Evolutionary conservation across 2,113 vertebrate species (phyloP).

Genomic region (Tyrannus savana): DNA sequence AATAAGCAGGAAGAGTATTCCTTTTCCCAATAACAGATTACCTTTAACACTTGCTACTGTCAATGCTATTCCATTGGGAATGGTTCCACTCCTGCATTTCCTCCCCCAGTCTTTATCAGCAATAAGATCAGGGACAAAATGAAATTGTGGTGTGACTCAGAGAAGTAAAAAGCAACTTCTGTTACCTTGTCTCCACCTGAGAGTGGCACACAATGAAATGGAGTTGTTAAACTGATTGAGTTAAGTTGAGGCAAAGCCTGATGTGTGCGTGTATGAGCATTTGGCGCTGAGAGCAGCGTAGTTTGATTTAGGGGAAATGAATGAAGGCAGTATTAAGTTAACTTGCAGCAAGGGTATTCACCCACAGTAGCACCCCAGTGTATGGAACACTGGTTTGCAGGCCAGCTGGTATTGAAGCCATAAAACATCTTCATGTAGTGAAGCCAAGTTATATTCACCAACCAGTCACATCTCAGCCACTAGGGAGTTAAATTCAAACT

Average conservation of each 20-base stretch:
- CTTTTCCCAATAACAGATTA: background rate
- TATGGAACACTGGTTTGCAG: background rate
- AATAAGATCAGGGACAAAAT: background rate
- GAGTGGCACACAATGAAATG: background rate
- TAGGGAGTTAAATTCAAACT: slow-evolving; percentile 32
- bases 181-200: background rate
- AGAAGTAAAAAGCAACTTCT: background rate
- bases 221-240: background rate
- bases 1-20: background rate
- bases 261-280: fast-evolving
- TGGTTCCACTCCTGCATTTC: background rate
- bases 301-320: background rate
- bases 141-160: background rate
- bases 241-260: background rate
- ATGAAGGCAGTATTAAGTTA: background rate
- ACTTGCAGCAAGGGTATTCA: background rate
- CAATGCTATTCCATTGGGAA: background rate
- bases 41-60: background rate
- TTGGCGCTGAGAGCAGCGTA: background rate
- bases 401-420: background rate
- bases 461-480: background rate
- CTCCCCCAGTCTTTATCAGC: background rate
- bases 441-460: background rate
- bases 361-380: background rate
- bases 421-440: background rate